These are phyloP conservation scores for Pantherophis alleghaniensis DNA, from an alignment of 2,797 vertebrate genomes.

Conservation along the genomic window DNA sequence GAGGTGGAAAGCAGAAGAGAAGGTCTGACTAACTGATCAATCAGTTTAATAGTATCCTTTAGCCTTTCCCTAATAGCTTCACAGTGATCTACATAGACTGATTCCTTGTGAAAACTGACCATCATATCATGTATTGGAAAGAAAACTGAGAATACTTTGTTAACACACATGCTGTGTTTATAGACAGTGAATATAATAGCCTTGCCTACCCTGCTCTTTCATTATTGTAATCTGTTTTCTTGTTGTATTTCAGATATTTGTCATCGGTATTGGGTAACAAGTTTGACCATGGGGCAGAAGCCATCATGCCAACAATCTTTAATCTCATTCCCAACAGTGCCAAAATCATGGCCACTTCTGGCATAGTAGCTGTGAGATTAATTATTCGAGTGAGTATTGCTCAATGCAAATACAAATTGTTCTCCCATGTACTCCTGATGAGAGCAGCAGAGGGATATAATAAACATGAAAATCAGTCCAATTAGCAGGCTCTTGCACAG, in stretches of 20 bases:
- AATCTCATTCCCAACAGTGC: constrained; percentile 98
- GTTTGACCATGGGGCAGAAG: constrained; percentile 97
- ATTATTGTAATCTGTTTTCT: neutral
- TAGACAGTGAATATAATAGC: constrained; percentile 38
- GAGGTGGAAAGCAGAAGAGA: constrained; percentile 13
- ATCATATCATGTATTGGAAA: neutral
- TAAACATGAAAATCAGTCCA: constrained; percentile 1
- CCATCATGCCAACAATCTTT: constrained; percentile 95
- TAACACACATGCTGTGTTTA: neutral
- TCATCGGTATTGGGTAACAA: constrained; percentile 91
- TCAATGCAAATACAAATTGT: constrained; percentile 4
- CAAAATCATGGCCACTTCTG: constrained; percentile 98
- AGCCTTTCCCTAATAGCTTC: constrained; percentile 13
- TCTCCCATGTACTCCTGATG: neutral
- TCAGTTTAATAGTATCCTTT: neutral
- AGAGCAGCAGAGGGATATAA: neutral
- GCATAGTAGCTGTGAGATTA: constrained; percentile 89
- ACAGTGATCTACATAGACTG: constrained; percentile 11
- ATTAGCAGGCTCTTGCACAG: neutral
- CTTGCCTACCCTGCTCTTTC: neutral
- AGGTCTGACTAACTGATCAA: neutral
- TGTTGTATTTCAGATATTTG: constrained; percentile 78
- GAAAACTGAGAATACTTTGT: constrained; percentile 18
- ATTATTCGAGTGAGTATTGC: constrained; percentile 88
- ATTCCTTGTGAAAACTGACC: constrained; percentile 11